Conservation (phyloP, 2,888 invertebrate species). For the Yponomeuta malinellus region DNA sequence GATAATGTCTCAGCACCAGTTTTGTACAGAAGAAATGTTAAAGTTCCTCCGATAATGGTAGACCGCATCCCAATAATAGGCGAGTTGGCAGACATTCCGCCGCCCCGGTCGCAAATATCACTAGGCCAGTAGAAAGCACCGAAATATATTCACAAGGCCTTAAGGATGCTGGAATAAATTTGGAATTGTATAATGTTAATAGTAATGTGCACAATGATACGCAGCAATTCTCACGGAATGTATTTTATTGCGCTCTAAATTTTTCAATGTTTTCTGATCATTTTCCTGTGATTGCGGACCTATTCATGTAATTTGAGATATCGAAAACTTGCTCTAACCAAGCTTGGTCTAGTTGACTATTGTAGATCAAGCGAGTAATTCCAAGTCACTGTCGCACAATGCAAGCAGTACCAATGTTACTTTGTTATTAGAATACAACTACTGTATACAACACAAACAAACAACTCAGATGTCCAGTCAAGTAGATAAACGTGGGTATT, state of each 20-base stretch:
- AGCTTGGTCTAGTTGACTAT: neutral
- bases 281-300: neutral
- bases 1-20: conserved; percentile 8
- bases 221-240: neutral
- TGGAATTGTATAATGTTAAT: neutral
- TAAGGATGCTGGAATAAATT: conserved; percentile 1
- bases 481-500: neutral
- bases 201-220: neutral
- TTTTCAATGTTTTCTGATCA: neutral
- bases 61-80: conserved; percentile 39
- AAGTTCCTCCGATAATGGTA: conserved; percentile 53
- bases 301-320: neutral
- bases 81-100: conserved; percentile 52
- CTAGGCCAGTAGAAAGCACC: conserved; percentile 51
- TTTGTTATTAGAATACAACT: no score
- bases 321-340: neutral
- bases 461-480: neutral
- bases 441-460: neutral
- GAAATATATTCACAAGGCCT: conserved; percentile 29
- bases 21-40: conserved; percentile 35
- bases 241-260: neutral
- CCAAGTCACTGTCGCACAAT: neutral
- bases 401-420: no score
- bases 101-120: conserved; percentile 54
- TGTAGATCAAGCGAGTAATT: neutral